These are phyloP conservation scores for Fulica atra DNA, from an alignment of 2,113 vertebrate species.

Conservation along the genomic window DNA sequence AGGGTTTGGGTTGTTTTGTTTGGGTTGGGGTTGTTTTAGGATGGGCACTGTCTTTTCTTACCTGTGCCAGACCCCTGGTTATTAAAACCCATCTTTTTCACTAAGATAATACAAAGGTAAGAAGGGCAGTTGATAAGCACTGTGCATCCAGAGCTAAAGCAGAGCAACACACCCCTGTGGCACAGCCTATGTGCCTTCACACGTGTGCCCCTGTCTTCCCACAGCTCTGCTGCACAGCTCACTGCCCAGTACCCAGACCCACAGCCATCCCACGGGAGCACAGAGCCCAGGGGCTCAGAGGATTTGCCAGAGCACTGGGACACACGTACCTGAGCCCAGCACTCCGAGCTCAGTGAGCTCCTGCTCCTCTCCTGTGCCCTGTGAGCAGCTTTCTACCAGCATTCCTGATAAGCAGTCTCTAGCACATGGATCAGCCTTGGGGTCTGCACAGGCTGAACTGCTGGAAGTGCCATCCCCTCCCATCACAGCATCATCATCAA, in stretches of 20 bases:
- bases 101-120: neutral
- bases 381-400: neutral
- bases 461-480: neutral
- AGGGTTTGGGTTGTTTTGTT: no score
- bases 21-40: neutral
- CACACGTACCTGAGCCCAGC: no score
- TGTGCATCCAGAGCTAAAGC: neutral
- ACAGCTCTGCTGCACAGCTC: neutral
- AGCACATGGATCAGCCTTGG: neutral
- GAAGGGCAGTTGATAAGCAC: neutral
- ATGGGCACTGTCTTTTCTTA: neutral
- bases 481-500: neutral
- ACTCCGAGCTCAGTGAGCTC: neutral
- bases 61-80: neutral
- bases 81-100: neutral
- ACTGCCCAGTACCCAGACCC: no score
- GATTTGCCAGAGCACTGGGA: no score
- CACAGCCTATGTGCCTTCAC: neutral
- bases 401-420: neutral
- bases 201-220: neutral
- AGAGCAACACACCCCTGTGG: neutral
- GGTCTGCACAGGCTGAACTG: neutral
- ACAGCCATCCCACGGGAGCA: no score
- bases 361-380: neutral
- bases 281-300: no score